phyloP scores from a whole-genome alignment of 2,113 vertebrate species.

The Ptyas mucosa region DNA sequence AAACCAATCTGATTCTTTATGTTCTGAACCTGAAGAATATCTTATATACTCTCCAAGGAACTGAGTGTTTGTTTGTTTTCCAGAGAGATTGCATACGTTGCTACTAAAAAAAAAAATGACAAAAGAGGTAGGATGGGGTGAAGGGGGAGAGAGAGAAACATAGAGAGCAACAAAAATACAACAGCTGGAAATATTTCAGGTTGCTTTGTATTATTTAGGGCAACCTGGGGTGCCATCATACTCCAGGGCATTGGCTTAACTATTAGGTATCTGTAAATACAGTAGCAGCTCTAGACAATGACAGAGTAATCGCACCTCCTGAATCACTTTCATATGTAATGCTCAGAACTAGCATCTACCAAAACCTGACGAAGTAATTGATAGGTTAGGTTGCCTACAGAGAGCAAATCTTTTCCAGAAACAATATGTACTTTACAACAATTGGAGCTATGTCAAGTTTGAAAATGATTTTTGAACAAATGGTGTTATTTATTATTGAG shows the following conservation, averaged over 20 bases:
- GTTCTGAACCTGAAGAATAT: slow-evolving; percentile 1
- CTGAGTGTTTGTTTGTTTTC: neutral
- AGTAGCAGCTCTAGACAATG: neutral
- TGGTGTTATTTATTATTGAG: slow-evolving; percentile 17
- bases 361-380: slow-evolving; percentile 18
- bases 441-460: slow-evolving; percentile 1
- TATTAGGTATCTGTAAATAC: neutral
- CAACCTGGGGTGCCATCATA: neutral
- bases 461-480: neutral
- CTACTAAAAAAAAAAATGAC: slow-evolving; percentile 11
- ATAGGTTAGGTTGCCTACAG: neutral
- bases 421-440: neutral
- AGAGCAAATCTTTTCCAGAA: neutral
- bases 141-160: neutral
- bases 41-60: neutral
- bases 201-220: slow-evolving; percentile 8
- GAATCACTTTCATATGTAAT: neutral
- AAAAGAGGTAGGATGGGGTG: neutral
- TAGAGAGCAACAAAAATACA: slow-evolving; percentile 28
- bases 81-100: slow-evolving; percentile 4
- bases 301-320: neutral
- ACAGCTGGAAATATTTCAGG: neutral
- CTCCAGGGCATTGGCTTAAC: neutral
- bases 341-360: neutral
- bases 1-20: neutral